phyloP scores from a whole-genome alignment of 1,140 invertebrate species.

The Eciton burchellii region DNA sequence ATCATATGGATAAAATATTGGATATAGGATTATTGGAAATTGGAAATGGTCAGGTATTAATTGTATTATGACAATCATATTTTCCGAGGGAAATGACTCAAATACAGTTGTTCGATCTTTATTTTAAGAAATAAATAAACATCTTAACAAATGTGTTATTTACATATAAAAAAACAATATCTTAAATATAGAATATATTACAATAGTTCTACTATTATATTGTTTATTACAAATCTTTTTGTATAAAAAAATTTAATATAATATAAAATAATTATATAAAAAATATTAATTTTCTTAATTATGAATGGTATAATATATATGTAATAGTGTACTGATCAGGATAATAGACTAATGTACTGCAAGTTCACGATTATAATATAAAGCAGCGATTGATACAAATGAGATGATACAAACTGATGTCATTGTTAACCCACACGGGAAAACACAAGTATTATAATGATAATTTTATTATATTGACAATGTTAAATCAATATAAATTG shows the following conservation, averaged over 20 bases:
- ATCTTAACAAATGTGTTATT: background rate
- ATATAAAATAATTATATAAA: constrained; percentile 49
- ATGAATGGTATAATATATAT: too few relatives aligned
- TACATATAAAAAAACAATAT: constrained; percentile 35
- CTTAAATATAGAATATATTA: constrained; percentile 29
- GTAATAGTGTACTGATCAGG: background rate
- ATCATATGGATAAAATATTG: constrained; percentile 31
- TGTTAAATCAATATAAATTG: constrained; percentile 26
- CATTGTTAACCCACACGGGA: constrained; percentile 22
- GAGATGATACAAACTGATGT: constrained; percentile 31
- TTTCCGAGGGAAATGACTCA: constrained; percentile 21
- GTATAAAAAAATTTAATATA: constrained; percentile 1
- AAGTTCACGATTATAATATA: constrained; percentile 17
- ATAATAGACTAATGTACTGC: constrained; percentile 15
- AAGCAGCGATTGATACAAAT: constrained; percentile 22
- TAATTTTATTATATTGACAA: constrained; percentile 29
- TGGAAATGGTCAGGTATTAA: background rate
- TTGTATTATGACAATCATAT: background rate
- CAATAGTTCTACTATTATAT: constrained; percentile 8
- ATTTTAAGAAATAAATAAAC: constrained; percentile 52
- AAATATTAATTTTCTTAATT: constrained; percentile 20
- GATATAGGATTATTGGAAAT: background rate
- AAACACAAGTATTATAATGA: constrained; percentile 14
- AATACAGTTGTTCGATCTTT: constrained; percentile 33
- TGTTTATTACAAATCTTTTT: constrained; percentile 23